Conservation (phyloP, 2,113 vertebrate species). For the Origma solitaria region DNA sequence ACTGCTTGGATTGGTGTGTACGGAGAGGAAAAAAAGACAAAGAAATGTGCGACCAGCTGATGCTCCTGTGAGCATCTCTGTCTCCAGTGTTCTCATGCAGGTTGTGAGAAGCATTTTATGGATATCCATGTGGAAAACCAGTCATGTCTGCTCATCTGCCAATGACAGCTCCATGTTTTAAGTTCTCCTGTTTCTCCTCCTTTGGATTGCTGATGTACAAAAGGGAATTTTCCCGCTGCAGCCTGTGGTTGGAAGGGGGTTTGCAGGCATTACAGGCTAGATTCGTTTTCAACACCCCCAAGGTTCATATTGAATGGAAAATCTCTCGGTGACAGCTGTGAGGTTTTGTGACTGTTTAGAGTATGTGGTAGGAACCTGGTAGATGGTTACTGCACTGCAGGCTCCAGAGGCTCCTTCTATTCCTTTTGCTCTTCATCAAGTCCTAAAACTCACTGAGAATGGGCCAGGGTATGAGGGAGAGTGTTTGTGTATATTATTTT, state of each 20-base stretch:
- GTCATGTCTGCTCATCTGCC: neutral
- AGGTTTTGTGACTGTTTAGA: neutral
- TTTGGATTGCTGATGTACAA: neutral
- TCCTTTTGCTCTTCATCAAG: neutral
- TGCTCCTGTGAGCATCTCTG: neutral
- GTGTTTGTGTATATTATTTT: neutral
- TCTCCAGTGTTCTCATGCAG: neutral
- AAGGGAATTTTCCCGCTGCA: neutral
- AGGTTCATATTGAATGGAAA: neutral
- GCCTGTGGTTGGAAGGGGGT: neutral
- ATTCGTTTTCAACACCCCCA: neutral
- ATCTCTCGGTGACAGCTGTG: neutral
- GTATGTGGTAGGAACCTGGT: neutral
- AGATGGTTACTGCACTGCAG: neutral
- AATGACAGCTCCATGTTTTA: neutral
- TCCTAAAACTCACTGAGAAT: neutral
- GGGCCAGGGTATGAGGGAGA: neutral
- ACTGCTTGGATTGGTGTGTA: neutral
- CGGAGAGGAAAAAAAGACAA: neutral
- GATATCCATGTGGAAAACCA: accelerated
- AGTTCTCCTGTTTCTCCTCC: neutral
- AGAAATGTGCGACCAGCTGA: neutral
- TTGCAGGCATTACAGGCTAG: neutral
- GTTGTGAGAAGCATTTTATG: neutral
- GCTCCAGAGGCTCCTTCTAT: neutral